Evolutionary conservation across 2,113 vertebrate species (phyloP), one percentile per base, ranked within the genome.

Genomic region (Phalacrocorax aristotelis): DNA sequence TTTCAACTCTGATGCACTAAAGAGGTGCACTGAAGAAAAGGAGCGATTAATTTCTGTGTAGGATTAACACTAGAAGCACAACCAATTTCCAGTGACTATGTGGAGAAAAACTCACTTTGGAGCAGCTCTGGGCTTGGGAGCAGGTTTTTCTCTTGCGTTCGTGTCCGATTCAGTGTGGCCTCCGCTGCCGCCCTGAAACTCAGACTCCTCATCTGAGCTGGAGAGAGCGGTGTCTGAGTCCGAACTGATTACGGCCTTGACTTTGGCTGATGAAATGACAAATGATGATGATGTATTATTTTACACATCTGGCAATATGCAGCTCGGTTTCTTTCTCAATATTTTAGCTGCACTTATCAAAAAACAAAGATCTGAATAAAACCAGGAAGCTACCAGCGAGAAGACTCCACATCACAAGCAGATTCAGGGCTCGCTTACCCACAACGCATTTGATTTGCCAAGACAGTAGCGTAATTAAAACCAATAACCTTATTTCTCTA

Each of bases 211-310:
- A 74, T 96, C 97, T n/a, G 88, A 95, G 90, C 90, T 91, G 69
- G 94, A 97, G 69, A 75, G 34, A 77, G 95, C 70, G 7, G 61
- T 49, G 15, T 97, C 96, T 0, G 98, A 98, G 92, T 98, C 97
- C 4, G 96, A 98, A 91, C 96, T 87, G 65, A 98, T 9, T 3
- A 94, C 44, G 72, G 87, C 82, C 89, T 97, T 98, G 54, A 61
- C 87, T 96, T 98, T 98, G 95, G 97, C 98, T 98, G 85, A 91
- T 64, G 91, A 70, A 95, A 88, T 10, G 32, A 72, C 94, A 94
- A 62, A 95, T 10, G 38, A 38, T 38, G 38, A 38, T 38, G 93
- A 83, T 32, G 46, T 49, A 18, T 66, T 79, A 55, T 86, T 95
- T 95, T 66, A 94, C 49, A 81, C 27, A n/a, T 51, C 83, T 77